phyloP scores from a whole-genome alignment of 1,140 invertebrate genomes.

The Rhopalosiphum maidis region DNA sequence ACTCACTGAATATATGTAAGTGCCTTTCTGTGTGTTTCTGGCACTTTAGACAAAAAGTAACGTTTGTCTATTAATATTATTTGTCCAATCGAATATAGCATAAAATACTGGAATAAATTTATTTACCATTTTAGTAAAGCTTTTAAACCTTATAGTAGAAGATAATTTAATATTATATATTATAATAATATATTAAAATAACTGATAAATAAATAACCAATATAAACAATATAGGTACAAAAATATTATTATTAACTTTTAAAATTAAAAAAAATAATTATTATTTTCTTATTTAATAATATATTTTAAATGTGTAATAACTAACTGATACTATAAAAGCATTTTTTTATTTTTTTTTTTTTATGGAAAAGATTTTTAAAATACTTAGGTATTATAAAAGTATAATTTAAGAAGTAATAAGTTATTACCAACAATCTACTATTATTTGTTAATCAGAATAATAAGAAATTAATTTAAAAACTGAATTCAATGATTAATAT shows the following conservation, averaged over 20 bases:
- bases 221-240: not conserved
- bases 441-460: not conserved
- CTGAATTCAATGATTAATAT: not conserved
- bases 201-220: not conserved
- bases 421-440: not conserved
- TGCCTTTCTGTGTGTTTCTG: not conserved
- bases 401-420: not conserved
- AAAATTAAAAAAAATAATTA: too few species aligned
- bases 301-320: not conserved
- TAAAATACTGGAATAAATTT: not conserved
- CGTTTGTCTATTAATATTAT: not conserved
- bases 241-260: not conserved
- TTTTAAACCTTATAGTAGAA: not conserved
- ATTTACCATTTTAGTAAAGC: not conserved
- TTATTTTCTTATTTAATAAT: not conserved
- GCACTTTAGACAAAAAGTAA: not conserved
- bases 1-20: not conserved
- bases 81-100: not conserved
- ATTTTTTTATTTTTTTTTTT: not conserved
- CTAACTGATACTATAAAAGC: not conserved
- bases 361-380: not conserved
- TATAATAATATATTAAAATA: too few species aligned
- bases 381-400: not conserved
- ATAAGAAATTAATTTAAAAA: not conserved
- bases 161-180: not conserved